Percentiles rank a stretch among this genome's conserved stretches.
Conservation (phyloP, 2,797 vertebrate genomes). For the Alauda arvensis region DNA sequence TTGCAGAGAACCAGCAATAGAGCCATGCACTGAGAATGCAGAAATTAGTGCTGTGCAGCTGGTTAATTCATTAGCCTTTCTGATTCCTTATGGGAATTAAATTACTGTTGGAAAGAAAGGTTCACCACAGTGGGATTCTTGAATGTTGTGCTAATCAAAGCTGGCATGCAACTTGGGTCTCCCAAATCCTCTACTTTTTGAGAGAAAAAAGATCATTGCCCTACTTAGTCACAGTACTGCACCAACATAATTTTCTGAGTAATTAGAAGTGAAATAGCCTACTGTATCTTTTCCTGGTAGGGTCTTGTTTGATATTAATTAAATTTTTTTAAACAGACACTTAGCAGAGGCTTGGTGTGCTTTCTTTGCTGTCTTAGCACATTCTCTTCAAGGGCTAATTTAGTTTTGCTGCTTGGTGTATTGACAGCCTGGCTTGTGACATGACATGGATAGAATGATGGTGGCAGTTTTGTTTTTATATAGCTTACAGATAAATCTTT, state of each 20-base stretch:
- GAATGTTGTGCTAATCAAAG: neutral
- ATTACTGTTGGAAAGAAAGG: neutral
- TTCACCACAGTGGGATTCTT: neutral
- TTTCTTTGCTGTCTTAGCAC: neutral
- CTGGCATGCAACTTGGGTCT: neutral
- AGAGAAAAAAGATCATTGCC: neutral
- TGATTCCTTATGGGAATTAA: slow-evolving; percentile 15
- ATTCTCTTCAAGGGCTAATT: neutral
- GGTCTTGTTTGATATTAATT: slow-evolving; percentile 23
- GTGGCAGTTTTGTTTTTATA: neutral
- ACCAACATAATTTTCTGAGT: neutral
- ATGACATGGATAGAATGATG: neutral
- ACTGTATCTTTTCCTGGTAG: slow-evolving; percentile 23
- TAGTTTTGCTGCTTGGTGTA: neutral
- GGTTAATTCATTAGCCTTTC: slow-evolving; percentile 21
- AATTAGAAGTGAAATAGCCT: slow-evolving; percentile 8
- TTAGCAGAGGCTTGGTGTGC: neutral
- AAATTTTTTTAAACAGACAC: neutral
- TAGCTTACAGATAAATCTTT: neutral
- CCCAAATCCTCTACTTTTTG: neutral
- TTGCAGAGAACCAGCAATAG: neutral
- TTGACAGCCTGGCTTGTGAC: neutral
- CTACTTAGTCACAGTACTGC: neutral
- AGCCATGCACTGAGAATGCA: neutral
- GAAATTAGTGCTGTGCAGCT: neutral